Evolutionary conservation across 2,797 vertebrate species (phyloP).

Genomic region (Malacoctenus gilli): DNA sequence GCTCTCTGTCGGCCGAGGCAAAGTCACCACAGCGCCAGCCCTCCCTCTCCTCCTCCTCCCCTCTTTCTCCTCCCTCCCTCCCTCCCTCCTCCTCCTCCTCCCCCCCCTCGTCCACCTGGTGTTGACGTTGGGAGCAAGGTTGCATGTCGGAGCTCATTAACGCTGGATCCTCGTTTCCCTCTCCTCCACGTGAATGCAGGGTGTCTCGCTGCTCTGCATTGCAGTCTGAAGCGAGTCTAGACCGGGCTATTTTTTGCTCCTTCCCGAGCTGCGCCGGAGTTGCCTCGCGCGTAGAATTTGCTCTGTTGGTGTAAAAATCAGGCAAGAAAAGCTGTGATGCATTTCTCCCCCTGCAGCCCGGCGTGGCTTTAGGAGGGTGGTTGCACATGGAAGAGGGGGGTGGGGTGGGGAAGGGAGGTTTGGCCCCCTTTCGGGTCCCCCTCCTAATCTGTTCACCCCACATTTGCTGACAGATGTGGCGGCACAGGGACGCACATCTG

Average conservation of each 20-base stretch:
- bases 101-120: constrained; percentile 66
- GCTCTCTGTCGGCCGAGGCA: constrained; percentile 11
- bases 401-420: too few species aligned
- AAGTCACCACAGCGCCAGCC: too few species aligned
- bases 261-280: constrained; percentile 41
- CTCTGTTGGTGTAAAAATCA: constrained; percentile 41
- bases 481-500: too few species aligned
- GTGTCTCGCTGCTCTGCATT: constrained; percentile 75
- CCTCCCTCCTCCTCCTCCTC: too few species aligned
- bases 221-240: constrained; percentile 72
- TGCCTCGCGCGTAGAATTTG: constrained; percentile 57
- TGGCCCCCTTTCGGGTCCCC: constrained; percentile 21
- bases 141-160: constrained; percentile 69
- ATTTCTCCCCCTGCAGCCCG: constrained; percentile 18
- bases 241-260: constrained; percentile 45
- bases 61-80: too few species aligned
- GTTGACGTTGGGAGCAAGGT: constrained; percentile 57
- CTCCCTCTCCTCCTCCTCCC: too few species aligned
- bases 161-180: constrained; percentile 42
- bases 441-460: constrained; percentile 17
- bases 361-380: constrained; percentile 12
- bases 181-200: constrained; percentile 63
- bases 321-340: constrained; percentile 22
- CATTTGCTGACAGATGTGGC: constrained; percentile 14
- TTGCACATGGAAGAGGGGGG: too few species aligned